Conservation (phyloP, 2,888 invertebrate species). For the Apantesis nais region DNA sequence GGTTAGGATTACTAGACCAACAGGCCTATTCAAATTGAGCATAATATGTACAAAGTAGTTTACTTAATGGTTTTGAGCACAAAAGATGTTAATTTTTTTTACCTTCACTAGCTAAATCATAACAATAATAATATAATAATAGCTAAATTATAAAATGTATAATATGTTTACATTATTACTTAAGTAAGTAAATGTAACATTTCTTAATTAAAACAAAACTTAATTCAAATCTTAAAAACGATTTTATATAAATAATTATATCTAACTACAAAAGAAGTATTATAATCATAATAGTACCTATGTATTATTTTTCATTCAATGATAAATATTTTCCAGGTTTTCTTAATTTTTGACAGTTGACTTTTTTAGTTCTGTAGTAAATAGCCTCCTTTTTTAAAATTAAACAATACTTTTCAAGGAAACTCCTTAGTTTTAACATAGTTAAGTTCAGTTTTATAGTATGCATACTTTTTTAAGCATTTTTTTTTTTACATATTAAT, state of each 20-base stretch:
- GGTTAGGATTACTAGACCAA: neutral
- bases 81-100: neutral
- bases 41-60: neutral
- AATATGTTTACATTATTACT: too few species aligned
- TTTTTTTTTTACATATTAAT: neutral
- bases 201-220: too few species aligned
- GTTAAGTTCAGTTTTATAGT: neutral
- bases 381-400: neutral
- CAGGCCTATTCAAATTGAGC: neutral
- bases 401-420: neutral
- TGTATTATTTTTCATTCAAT: neutral
- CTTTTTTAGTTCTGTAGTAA: too few species aligned
- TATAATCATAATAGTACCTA: neutral
- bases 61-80: neutral
- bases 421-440: neutral
- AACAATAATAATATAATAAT: too few species aligned
- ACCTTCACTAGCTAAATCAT: neutral
- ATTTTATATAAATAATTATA: neutral
- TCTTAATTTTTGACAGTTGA: constrained; percentile 6
- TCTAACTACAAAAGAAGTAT: neutral
- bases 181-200: too few species aligned
- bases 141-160: too few species aligned
- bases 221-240: neutral
- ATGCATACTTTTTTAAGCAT: neutral
- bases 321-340: neutral